These are phyloP conservation scores for Drosophila nannoptera DNA, from an alignment of 1,140 invertebrate genomes.

Conservation along the genomic window DNA sequence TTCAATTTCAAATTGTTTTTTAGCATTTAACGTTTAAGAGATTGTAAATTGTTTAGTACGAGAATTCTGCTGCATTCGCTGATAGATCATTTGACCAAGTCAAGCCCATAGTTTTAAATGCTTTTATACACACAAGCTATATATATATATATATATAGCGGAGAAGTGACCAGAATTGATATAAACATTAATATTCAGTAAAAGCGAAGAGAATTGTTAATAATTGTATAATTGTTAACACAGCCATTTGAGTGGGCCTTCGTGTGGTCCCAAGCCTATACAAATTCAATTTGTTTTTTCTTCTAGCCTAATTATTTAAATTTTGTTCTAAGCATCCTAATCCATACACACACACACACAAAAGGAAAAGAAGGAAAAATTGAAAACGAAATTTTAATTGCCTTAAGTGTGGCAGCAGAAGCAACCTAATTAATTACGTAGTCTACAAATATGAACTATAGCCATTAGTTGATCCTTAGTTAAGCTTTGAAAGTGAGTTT, in stretches of 20 bases:
- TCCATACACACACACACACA: constrained; percentile 14
- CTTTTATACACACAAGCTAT: neutral
- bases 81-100: constrained; percentile 55
- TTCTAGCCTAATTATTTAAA: constrained; percentile 66
- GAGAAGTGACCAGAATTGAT: constrained; percentile 11
- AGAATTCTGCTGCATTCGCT: constrained; percentile 40
- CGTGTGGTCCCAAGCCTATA: constrained; percentile 34
- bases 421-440: constrained; percentile 35
- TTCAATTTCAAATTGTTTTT: constrained; percentile 61
- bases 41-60: constrained; percentile 48
- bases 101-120: constrained; percentile 35
- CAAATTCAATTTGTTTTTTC: constrained; percentile 71
- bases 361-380: too few species aligned
- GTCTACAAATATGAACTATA: constrained; percentile 24
- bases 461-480: constrained; percentile 56
- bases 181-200: constrained; percentile 26
- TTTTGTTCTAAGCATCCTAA: constrained; percentile 30
- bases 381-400: constrained; percentile 37
- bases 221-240: constrained; percentile 44
- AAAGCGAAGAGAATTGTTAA: constrained; percentile 7
- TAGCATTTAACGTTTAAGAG: constrained; percentile 66
- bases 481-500: constrained; percentile 53
- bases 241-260: constrained; percentile 38
- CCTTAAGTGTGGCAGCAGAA: constrained; percentile 48
- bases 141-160: neutral